Percentiles rank a stretch among this genome's conserved stretches.
Conservation (phyloP, 1,140 invertebrate genomes). For the Pomacea maculata region DNA sequence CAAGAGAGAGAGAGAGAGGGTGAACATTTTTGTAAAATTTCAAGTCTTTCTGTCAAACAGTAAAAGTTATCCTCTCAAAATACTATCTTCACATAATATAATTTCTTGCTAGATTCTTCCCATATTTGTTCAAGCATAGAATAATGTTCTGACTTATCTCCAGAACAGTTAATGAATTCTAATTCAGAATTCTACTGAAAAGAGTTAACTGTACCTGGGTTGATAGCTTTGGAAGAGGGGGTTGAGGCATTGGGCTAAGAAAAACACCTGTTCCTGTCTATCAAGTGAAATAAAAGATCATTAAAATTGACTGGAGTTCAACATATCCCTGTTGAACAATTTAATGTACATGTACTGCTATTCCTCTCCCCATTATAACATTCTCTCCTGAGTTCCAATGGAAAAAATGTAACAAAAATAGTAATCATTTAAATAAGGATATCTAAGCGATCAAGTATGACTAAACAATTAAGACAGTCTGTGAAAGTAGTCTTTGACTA, state of each 20-base stretch:
- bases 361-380: too few species aligned
- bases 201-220: constrained; percentile 59
- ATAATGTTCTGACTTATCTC: neutral
- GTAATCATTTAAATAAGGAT: too few species aligned
- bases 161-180: neutral
- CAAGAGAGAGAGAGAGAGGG: neutral
- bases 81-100: neutral
- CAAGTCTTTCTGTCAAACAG: too few species aligned
- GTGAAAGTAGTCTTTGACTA: too few species aligned
- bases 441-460: too few species aligned
- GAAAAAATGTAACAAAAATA: too few species aligned
- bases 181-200: neutral
- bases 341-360: too few species aligned
- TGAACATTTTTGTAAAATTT: neutral
- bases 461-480: too few species aligned
- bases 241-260: constrained; percentile 76
- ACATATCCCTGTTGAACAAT: too few species aligned
- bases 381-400: too few species aligned
- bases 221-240: constrained; percentile 71
- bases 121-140: too few species aligned
- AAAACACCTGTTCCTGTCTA: constrained; percentile 85
- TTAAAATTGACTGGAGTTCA: neutral
- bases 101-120: neutral
- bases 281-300: neutral
- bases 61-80: too few species aligned